Percentiles rank a stretch among this genome's conserved stretches.
phyloP scores from a whole-genome alignment of 2,888 invertebrate species.

The Trimorus sp. region DNA sequence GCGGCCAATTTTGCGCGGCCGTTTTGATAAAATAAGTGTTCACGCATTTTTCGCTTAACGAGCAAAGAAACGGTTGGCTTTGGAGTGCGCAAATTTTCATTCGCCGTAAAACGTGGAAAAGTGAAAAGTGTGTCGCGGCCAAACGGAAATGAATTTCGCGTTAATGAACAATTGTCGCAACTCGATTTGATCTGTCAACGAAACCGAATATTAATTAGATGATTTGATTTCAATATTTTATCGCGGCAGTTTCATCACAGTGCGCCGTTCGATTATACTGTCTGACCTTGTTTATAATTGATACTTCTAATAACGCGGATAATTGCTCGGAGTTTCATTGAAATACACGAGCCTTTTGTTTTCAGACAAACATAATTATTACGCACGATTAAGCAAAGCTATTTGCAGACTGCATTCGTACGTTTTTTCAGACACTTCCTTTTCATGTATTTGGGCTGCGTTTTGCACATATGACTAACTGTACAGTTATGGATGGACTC shows the following conservation, averaged over 20 bases:
- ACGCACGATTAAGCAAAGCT: background rate
- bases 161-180: slow-evolving; percentile 6
- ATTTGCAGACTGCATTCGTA: background rate
- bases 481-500: too few relatives aligned
- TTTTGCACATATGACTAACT: too few relatives aligned
- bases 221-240: slow-evolving; percentile 11
- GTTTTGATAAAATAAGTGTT: background rate
- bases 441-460: too few relatives aligned
- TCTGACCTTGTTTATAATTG: slow-evolving; percentile 6
- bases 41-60: too few relatives aligned
- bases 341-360: background rate
- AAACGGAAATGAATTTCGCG: slow-evolving; percentile 20
- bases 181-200: background rate
- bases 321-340: slow-evolving; percentile 6
- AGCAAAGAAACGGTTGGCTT: too few relatives aligned
- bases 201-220: slow-evolving; percentile 2
- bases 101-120: too few relatives aligned
- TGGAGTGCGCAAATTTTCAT: too few relatives aligned
- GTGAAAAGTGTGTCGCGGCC: too few relatives aligned
- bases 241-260: background rate
- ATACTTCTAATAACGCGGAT: slow-evolving; percentile 6
- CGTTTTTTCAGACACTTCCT: too few relatives aligned
- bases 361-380: background rate
- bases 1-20: slow-evolving; percentile 9
- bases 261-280: slow-evolving; percentile 4